Base-by-base conservation (phyloP, 2,797 vertebrate genomes). In the Pelodytes ibericus region DNA sequence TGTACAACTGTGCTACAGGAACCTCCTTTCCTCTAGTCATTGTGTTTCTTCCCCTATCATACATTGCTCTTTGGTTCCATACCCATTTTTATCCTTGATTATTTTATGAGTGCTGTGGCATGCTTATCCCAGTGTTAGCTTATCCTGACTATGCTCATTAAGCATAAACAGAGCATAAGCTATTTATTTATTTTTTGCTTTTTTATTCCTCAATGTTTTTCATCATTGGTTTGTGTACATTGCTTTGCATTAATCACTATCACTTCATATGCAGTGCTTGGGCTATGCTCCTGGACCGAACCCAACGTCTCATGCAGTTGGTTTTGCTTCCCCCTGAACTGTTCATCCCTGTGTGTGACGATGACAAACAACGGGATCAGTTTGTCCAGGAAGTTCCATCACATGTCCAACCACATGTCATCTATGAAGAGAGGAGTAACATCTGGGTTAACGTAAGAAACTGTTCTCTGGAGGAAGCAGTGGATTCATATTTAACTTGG, bases 231-330 rank as follows among this genome's bases (percentile, higher is more conserved):
- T 7, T 22, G 5, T 22, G n/a, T 53, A 9, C 20, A 24, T 22
- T 53, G 49, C n/a, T 18, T 24, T 6, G 3, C 22, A 53, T 16
- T 53, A 53, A 22, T 53, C 20, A 24, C n/a, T 53, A 4, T 53
- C 1, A 22, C 49, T 53, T 53, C 7, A 7, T 22, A n/a, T 53
- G 16, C 44, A 99, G 97, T 27, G 96, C 96, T 78, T 98, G 97
- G 96, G 96, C 96, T 29, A 96, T 96, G 91, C 89, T 99, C 71
- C 87, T 99, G 70, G 95, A 99, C 86, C 93, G 97, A 76, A 95
- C 94, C 77, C 97, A 99, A 87, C 95, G 95, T 81, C 90, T 91
- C 56, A 92, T 99, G 0, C 97, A 98, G 90, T 89, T 98, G 2
- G 92, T 94, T 65, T 91, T 99, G 27, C 83, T 99, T 72, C 96